Evolutionary conservation across 2,113 vertebrate genomes (phyloP), one percentile per base, ranked within the genome.

Genomic region (Ginglymostoma cirratum): DNA sequence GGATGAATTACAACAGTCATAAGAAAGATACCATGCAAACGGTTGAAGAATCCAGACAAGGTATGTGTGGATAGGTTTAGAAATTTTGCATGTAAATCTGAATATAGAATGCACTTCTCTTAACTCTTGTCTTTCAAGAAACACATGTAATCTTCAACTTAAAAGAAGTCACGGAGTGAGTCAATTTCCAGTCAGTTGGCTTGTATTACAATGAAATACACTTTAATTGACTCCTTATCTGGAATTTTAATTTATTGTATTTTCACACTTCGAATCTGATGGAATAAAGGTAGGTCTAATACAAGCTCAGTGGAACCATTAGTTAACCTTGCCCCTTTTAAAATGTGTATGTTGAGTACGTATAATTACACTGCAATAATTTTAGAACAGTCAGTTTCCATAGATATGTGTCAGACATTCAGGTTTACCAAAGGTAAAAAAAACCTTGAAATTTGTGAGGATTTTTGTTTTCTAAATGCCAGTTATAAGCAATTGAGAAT

Each of bases 1-100:
- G 98, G 96, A 98, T 98, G 97, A 99, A 98, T 96, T 99, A 98
- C 21, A 98, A 98, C 61, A 99, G 98, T 96, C 99, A 99, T 90
- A 98, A 97, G 96, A 98, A 98, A 69, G 94, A 95, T 52, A 76
- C 72, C 42, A 72, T 95, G 67, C 98, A 98, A 97, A 98, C 97
- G 96, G 98, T 98, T 95, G 98, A 98, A 96, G 98, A 99, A 97
- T 97, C 98, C 86, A 97, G 98, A 0, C 98, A 99, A 99, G 99
- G 99, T 99, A 98, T 96, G 61, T 38, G 89, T 38, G 55, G 30
- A 90, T 65, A 21, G 45, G 5, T 21, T 21, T 23, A 38, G 34
- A 93, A 93, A 93, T 67, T 38, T 93, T 93, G 38, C 66, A 93
- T 67, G 89, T 23, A 93, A 38, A 93, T 38, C 34, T 67, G n/a